Evolutionary conservation across 2,797 vertebrate species (phyloP).

Genomic region (Knipowitschia caucasica): DNA sequence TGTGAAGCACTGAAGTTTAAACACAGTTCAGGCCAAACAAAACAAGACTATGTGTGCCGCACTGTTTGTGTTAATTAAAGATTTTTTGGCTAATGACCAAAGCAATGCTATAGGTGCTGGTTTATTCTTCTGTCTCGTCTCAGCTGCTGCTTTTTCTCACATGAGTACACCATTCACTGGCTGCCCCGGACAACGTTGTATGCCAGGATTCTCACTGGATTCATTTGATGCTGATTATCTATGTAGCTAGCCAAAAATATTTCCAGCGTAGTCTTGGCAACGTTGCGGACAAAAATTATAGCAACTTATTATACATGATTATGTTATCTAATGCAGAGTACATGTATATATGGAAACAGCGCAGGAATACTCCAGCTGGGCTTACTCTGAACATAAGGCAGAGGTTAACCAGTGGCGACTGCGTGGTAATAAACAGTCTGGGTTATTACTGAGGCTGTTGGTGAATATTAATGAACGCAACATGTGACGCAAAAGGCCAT

Average conservation of each 20-base stretch:
- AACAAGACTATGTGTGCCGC: constrained; percentile 15
- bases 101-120: constrained; percentile 36
- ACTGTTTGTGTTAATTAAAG: constrained; percentile 33
- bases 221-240: constrained; percentile 63
- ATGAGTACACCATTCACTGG: constrained; percentile 51
- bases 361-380: constrained; percentile 26
- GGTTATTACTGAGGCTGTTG: constrained; percentile 37
- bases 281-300: constrained; percentile 41
- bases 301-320: neutral
- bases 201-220: constrained; percentile 59
- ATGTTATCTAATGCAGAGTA: neutral
- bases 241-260: constrained; percentile 55
- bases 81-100: constrained; percentile 35
- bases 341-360: constrained; percentile 21
- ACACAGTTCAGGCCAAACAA: constrained; percentile 27
- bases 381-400: constrained; percentile 54
- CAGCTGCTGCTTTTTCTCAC: constrained; percentile 43
- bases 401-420: constrained; percentile 55
- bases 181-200: constrained; percentile 22
- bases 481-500: constrained; percentile 64
- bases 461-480: constrained; percentile 69
- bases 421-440: constrained; percentile 49
- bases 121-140: constrained; percentile 44
- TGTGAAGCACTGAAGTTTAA: constrained; percentile 17
- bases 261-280: constrained; percentile 60